Conservation (phyloP, 2,888 invertebrate species). For the Maniola hyperantus region DNA sequence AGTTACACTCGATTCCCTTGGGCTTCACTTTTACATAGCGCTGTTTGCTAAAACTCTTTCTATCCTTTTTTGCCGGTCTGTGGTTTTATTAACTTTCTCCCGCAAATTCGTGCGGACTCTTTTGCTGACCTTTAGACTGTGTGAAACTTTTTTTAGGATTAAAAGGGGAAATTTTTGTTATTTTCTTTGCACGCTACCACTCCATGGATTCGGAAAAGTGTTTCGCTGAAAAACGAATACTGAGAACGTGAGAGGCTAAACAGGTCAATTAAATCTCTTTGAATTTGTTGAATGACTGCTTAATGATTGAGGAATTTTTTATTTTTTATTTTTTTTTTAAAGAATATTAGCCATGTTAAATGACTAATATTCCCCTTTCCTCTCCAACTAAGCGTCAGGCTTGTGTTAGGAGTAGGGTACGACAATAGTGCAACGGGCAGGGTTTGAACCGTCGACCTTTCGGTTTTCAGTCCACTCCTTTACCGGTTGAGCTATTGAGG, state of each 20-base stretch:
- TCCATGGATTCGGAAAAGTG: constrained; percentile 18
- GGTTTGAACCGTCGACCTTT: too few relatives aligned
- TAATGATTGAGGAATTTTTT: not conserved
- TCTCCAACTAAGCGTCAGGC: too few relatives aligned
- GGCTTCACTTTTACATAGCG: not conserved
- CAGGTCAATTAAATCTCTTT: constrained; percentile 12
- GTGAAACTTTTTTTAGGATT: constrained; percentile 37
- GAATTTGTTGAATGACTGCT: not conserved
- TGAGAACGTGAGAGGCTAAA: constrained; percentile 3
- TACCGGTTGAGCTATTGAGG: too few relatives aligned
- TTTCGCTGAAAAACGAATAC: constrained; percentile 15
- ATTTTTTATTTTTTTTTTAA: too few relatives aligned
- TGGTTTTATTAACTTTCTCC: constrained; percentile 40
- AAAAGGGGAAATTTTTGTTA: constrained; percentile 24
- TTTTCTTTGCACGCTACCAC: constrained; percentile 15
- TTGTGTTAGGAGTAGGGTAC: too few relatives aligned
- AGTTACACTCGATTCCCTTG: not conserved
- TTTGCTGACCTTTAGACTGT: constrained; percentile 37
- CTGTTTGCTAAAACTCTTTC: not conserved
- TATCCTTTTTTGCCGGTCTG: not conserved
- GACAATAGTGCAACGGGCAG: too few relatives aligned
- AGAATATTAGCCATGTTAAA: too few relatives aligned
- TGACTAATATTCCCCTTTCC: too few relatives aligned
- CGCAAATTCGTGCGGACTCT: constrained; percentile 37
- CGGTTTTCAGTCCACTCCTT: too few relatives aligned